A percentile compares a stretch with the other conserved stretches of the same genome.
These are phyloP conservation scores for Kuschelorhynchus macadamiae DNA, from an alignment of 2,888 invertebrate species.

Conservation along the genomic window DNA sequence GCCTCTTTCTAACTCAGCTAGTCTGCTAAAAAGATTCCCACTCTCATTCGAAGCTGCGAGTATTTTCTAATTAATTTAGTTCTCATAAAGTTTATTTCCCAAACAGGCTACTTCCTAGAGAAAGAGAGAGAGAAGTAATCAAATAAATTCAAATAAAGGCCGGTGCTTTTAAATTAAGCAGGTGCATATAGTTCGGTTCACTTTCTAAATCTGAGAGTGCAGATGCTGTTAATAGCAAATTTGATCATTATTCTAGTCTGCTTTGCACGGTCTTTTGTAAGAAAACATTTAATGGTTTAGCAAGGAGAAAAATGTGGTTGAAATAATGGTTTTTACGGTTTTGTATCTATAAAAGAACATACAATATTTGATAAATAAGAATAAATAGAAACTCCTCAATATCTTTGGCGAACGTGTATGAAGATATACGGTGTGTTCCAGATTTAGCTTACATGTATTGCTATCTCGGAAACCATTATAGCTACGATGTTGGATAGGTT, in stretches of 20 bases:
- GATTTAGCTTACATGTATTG: too few relatives aligned
- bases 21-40: neutral
- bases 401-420: too few relatives aligned
- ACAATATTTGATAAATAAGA: too few relatives aligned
- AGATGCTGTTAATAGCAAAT: constrained; percentile 16
- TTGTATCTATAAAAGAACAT: too few relatives aligned
- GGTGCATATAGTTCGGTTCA: constrained; percentile 11
- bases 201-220: constrained; percentile 18
- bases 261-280: constrained; percentile 3
- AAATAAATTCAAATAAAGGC: constrained; percentile 23
- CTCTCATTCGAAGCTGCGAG: neutral
- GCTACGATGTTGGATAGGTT: too few relatives aligned
- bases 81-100: constrained; percentile 9
- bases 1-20: neutral
- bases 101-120: neutral
- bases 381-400: too few relatives aligned
- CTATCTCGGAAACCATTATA: too few relatives aligned
- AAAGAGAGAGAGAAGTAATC: constrained; percentile 9
- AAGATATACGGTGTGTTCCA: too few relatives aligned
- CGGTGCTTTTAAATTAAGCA: constrained; percentile 25
- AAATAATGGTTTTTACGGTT: too few relatives aligned
- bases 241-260: constrained; percentile 15
- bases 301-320: neutral
- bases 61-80: constrained; percentile 14
- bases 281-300: neutral